Evolutionary conservation across 2,797 vertebrate species (phyloP).

Genomic region (Danio aesculapii): DNA sequence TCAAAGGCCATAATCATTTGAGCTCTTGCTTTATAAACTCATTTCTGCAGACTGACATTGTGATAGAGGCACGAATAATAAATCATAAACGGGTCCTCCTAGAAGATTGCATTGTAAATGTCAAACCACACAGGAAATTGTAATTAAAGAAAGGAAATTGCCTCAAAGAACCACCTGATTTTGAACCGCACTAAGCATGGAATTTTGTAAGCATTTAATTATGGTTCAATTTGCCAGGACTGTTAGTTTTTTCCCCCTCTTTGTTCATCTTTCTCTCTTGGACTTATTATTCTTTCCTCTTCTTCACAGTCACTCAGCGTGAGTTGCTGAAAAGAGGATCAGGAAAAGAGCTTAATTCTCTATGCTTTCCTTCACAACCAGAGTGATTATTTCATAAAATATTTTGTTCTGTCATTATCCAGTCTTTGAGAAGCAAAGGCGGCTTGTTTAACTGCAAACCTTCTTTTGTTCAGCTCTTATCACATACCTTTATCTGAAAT

Average conservation of each 20-base stretch:
- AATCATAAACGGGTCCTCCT: conserved; percentile 90
- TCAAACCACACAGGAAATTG: conserved; percentile 95
- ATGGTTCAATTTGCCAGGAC: conserved; percentile 88
- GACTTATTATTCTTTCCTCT: conserved; percentile 65
- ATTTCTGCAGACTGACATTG: conserved; percentile 92
- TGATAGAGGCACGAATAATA: conserved; percentile 94
- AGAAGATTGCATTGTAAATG: conserved; percentile 97
- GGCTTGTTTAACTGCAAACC: conserved; percentile 1
- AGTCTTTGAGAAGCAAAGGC: conserved; percentile 31
- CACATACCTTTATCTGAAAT: not conserved
- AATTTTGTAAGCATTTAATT: conserved; percentile 97
- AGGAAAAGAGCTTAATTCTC: conserved; percentile 59
- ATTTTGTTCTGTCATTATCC: conserved; percentile 51
- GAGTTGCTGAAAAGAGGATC: conserved; percentile 62
- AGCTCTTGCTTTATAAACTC: conserved; percentile 95
- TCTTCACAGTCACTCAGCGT: conserved; percentile 60
- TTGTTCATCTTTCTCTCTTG: conserved; percentile 72
- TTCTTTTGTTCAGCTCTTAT: not conserved
- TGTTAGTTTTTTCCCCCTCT: conserved; percentile 78
- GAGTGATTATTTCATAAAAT: conserved; percentile 63
- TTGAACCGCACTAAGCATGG: conserved; percentile 90
- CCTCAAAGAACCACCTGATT: conserved; percentile 94
- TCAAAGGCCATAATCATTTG: conserved; percentile 95
- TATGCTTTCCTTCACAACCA: conserved; percentile 56
- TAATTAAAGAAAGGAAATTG: conserved; percentile 99